Evolutionary conservation across 1,140 invertebrate genomes (phyloP), one percentile per base, ranked within the genome.

Genomic region (Bombus waltoni): DNA sequence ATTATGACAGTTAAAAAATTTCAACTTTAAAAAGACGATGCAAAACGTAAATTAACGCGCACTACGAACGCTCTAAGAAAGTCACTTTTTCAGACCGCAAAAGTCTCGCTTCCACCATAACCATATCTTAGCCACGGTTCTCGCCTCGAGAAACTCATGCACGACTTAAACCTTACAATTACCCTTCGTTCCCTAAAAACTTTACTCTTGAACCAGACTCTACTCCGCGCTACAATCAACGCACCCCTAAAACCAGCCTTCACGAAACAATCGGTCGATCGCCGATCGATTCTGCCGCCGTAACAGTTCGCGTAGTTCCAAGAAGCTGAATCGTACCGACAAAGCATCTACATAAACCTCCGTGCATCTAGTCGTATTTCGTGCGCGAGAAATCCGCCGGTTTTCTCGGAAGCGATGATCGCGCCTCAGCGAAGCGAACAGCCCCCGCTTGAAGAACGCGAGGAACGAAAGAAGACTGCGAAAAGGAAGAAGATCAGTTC

Each of bases 281-380:
- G 38, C 5, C 57, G 75, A 77, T 77, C 75, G 42, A 77, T 62
- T 59, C 38, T 77, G 38, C 35, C 28, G 3, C 38, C 6, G 57
- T 62, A 32, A 38, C 15, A 9, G 38, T 65, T 28, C 32, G 35
- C 35, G 47, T 28, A 11, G 8, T 77, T 77, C 57, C 57, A n/a
- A 62, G 75, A 77, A 77, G 22, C 38, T 15, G 15, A 18, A 15
- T 25, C 25, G 53, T 32, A 77, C 75, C 75, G 75, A 77, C 75
- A 77, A 77, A 77, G 75, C 38, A 65, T 77, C 75, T 77, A 77
- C 75, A 42, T 77, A 77, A 77, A 77, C 53, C 75, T 62, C 9
- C 57, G 57, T 11, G 75, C 75, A 32, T 65, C 75, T 62, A 65
- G 57, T 65, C 75, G 75, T 77, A 77, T 65, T 77, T 77, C 57